Base-by-base conservation (phyloP, 92 coral and sea anemone species). In the Scolanthus callimorphus region DNA sequence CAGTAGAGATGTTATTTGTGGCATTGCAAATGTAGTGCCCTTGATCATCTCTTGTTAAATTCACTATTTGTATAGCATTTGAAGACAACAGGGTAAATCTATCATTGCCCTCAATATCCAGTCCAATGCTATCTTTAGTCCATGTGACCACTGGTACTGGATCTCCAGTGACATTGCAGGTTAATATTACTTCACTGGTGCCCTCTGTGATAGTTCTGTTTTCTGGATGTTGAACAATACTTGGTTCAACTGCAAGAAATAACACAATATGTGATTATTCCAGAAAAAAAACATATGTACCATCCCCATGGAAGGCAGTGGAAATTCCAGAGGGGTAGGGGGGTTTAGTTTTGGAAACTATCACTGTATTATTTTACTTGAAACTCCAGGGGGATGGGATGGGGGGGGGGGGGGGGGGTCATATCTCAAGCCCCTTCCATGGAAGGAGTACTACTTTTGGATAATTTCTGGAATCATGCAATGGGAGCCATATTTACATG, bases 151-250 rank as follows among this genome's bases (percentile, higher is more conserved):
- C 31, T 15, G 84, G 84, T 17, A 37, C 25, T 52, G 84, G 84
- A 49, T 60, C 63, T 15, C 84, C 84, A 9, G 51, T 37, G 10
- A 54, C 77, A 24, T 39, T 60, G 31, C 84, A 77, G 34, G n/a
- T 30, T 2, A 77, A 25, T n/a, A 48, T 46, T 22, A 69, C 84
- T 38, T 25, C 39, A n/a, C n/a, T n/a, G n/a, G 31, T 17, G 30
- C 73, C 41, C 41, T 66, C 73, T 17, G 1, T 25, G 17, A 19
- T 22, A 12, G 73, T 53, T 55, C 41, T 29, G 48, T 66, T 66
- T 26, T 23, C 6, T 66, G 73, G 62, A 39, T 54, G 73, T 17
- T 20, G 28, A n/a, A 1, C 38, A 25, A 66, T 54, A 4, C 38
- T 23, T 39, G 73, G 55, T 20, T 22, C n/a, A 9, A 57, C 49